Base-by-base conservation (phyloP, 1,140 invertebrate species). In the Riptortus pedestris region DNA sequence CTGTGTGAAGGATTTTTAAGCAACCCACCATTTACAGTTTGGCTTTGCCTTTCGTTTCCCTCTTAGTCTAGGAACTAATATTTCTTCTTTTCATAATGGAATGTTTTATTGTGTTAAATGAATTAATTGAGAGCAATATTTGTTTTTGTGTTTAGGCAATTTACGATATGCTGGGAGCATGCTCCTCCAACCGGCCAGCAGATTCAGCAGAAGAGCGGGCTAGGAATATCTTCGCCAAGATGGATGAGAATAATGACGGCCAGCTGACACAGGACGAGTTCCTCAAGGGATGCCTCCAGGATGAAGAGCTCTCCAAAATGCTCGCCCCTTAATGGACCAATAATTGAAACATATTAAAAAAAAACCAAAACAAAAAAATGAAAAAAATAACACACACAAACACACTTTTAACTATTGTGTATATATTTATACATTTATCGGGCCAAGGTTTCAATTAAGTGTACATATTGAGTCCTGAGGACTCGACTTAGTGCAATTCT, bases 241-340 rank as follows among this genome's bases (percentile, higher is more conserved):
- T 99, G 95, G 96, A 99, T 74, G 88, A 93, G 74, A 98, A 99
- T 80, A 93, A 93, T 77, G 96, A 98, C 77, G 94, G 94, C 51
- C 93, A 97, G 74, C 81, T 99, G 70, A 97, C 94, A 47, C 91
- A 98, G 77, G 92, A 98, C 67, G 96, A 99, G 78, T 99, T 99
- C 78, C 86, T 99, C 27, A 96, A 97, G 76, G 96, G 96, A 52
- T 99, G 96, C 75, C 85, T 98, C 71, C 92, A 97, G 74, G 96
- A 99, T 74, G 93, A 96, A 76, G 91, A 95, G 73, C 81, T 98
- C 43, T 96, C 91, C 62, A 93, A 94, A 78, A 94, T 96, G 90
- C 79, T 96, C 69, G 89, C 90, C 69, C 90, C 91, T 80, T 91
- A 91, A 88, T 81, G 74, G 68, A 67, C 64, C 63, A 55, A 55